Evolutionary conservation across 1,140 invertebrate species (phyloP), one percentile per base, ranked within the genome.

Genomic region (Acromyrmex charruanus): DNA sequence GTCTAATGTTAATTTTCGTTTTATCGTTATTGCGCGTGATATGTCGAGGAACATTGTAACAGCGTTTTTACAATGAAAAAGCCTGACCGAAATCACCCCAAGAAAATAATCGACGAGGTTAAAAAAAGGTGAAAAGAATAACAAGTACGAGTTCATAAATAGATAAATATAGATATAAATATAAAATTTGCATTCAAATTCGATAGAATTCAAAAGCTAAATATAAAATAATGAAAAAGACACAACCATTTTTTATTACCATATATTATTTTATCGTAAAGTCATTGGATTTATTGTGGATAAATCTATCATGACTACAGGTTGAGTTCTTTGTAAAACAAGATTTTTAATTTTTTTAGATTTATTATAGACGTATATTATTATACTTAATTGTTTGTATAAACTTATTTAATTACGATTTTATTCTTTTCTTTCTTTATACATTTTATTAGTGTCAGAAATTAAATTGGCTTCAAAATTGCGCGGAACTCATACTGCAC

Each of bases 141-240:
- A n/a, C 31, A 0, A 75, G 16, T 12, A 12, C 28, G 18, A 58
- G 53, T 39, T 39, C 14, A n/a, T 4, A 25, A 61, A 77, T 77
- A 18, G 14, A 77, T 77, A 59, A 59, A 74, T 59, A 39, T 39
- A 59, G 21, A 21, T 21, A 21, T 21, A 75, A 75, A 75, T 75
- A 25, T 6, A 9, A 6, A 58, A 39, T 59, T 31, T 75, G 25
- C 31, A 75, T 39, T 75, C 55, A 75, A 61, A 44, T 75, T n/a
- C 14, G 16, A 61, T 25, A 25, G 21, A 61, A 75, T 58, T 58
- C 5, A 39, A 59, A 75, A 75, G 55, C 39, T 59, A 61, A 69
- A 51, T 51, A 51, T 25, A 7, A 69, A 69, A 51, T 28, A 51
- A 69, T 44, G 6, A 39, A 21, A 21, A 21, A 28, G 12, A 68